A percentile compares a stretch with the other conserved stretches of the same genome.
phyloP scores from a whole-genome alignment of 1,140 invertebrate species.

The Antheraea pernyi region DNA sequence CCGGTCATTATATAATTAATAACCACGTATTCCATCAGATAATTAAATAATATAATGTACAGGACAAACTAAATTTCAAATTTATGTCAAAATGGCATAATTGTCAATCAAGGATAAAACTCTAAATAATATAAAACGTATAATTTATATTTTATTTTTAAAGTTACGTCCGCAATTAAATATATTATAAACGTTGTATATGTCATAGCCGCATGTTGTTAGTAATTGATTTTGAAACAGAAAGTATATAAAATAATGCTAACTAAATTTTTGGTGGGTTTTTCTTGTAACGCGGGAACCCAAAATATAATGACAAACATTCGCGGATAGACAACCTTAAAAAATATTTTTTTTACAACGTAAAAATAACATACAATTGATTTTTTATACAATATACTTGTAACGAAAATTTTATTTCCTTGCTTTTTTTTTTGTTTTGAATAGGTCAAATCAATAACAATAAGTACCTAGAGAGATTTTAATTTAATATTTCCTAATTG shows the following conservation, averaged over 20 bases:
- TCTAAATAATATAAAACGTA: not conserved
- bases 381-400: conserved; percentile 64
- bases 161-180: conserved; percentile 6
- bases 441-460: conserved; percentile 56
- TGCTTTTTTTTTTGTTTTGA: not conserved
- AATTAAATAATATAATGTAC: too few species aligned
- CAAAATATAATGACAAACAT: not conserved
- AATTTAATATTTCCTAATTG: conserved; percentile 28
- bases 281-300: conserved; percentile 1
- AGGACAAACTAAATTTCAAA: too few species aligned
- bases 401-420: not conserved
- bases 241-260: conserved; percentile 33
- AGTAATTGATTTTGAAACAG: conserved; percentile 30
- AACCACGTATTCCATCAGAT: too few species aligned
- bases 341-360: conserved; percentile 30
- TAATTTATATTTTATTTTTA: not conserved
- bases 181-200: conserved; percentile 3
- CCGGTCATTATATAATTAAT: not conserved
- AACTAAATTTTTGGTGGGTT: conserved; percentile 49
- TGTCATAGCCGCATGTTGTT: conserved; percentile 36
- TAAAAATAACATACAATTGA: conserved; percentile 63
- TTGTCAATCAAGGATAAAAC: not conserved
- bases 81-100: too few species aligned
- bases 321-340: not conserved
- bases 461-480: conserved; percentile 56